phyloP scores from a whole-genome alignment of 2,113 vertebrate genomes.

The Dasyornis broadbenti region DNA sequence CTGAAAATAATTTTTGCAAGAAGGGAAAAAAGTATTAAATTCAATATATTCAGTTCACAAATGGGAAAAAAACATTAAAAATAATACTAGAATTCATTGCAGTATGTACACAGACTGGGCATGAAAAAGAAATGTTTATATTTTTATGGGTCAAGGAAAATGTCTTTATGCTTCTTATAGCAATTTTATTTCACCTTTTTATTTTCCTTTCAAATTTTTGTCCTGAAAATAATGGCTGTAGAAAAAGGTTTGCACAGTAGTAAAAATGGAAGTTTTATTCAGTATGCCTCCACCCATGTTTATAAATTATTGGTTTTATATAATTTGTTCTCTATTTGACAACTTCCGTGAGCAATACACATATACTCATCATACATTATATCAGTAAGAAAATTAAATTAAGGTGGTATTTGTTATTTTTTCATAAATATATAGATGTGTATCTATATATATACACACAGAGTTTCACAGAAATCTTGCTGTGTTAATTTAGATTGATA shows the following conservation, averaged over 20 bases:
- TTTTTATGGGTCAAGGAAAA: neutral
- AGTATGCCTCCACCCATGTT: neutral
- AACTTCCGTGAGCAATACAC: neutral
- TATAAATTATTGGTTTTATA: neutral
- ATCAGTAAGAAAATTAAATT: neutral
- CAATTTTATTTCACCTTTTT: neutral
- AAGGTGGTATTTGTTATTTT: neutral
- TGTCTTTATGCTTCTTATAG: neutral
- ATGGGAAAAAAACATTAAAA: neutral
- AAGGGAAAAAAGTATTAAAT: neutral
- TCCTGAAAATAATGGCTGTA: neutral
- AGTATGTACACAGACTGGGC: neutral
- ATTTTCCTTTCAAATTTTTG: neutral
- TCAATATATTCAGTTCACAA: neutral
- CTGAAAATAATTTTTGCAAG: neutral
- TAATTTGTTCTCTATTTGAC: neutral
- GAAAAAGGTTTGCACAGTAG: neutral
- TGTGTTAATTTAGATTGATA: neutral
- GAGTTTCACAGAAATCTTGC: neutral
- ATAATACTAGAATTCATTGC: neutral
- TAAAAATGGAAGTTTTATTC: neutral
- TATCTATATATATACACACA: neutral
- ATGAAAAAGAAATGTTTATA: neutral
- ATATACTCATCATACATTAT: neutral
- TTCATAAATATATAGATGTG: neutral